Base-by-base conservation (phyloP, 2,113 vertebrate genomes). In the Callaeas wilsoni region DNA sequence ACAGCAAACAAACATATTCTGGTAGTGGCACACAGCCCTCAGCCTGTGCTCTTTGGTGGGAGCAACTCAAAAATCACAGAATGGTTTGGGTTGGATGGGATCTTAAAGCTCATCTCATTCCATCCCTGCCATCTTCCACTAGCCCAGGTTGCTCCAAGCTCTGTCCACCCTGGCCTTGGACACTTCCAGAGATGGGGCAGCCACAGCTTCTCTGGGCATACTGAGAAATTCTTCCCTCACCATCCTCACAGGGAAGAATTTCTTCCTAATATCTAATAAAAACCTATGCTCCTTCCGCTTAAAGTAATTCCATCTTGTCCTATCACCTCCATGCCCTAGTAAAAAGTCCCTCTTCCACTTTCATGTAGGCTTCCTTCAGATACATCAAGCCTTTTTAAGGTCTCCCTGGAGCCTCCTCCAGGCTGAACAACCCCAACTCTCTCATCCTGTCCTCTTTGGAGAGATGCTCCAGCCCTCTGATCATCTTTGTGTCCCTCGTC, bases 241-340 rank as follows among this genome's bases (percentile, higher is more conserved):
- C 32, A 57, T 10, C 30, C 17, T 73, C 59, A 56, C 26, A 49
- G 50, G 59, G 26, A 25, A 33, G 27, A 81, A 65, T 57, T 50
- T 42, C 44, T 56, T 50, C 18, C 32, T 33, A 19, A 22, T 23
- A 37, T 5, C 50, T 57, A 73, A 44, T 42, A 35, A 65, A 65
- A 88, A 27, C 26, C 18, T 10, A 57, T 0, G 0, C 7, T 52
- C 3, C 27, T 74, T 65, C 19, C 0, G 0, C 33, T 44, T 35
- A 9, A 57, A 65, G 22, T 74, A 13, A 65, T 55, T 41, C 47
- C 26, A 32, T 41, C 41, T 63, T 63, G 25, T 63, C 49, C 49
- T 47, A 41, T 47, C 56, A 55, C 41, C 56, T 70, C 17, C 9
- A 14, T 21, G n/a, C 13, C n/a, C 41, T 79, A 70, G 49, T 41